Conservation (phyloP, 1,140 invertebrate genomes). For the Drosophila arawakana region DNA sequence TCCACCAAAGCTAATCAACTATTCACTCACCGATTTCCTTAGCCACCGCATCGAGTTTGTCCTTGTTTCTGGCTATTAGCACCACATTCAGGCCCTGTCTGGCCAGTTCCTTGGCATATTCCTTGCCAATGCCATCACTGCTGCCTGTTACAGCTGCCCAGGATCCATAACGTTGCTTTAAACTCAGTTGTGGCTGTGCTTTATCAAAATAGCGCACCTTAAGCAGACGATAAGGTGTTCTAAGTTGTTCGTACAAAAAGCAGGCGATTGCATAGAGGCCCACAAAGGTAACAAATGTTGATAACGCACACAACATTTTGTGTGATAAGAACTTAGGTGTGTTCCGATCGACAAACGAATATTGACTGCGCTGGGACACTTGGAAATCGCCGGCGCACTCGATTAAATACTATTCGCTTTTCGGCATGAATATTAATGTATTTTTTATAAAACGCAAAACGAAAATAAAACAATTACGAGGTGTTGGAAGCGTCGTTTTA, state of each 20-base stretch:
- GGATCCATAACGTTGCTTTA: slow-evolving; percentile 57
- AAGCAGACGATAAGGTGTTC: slow-evolving; percentile 49
- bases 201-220: slow-evolving; percentile 19
- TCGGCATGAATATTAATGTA: slow-evolving; percentile 53
- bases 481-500: slow-evolving; percentile 45
- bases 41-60: slow-evolving; percentile 90
- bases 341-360: slow-evolving; percentile 23
- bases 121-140: slow-evolving; percentile 97
- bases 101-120: slow-evolving; percentile 94
- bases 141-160: slow-evolving; percentile 92
- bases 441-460: slow-evolving; percentile 11
- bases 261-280: slow-evolving; percentile 53
- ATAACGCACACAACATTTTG: slow-evolving; percentile 42
- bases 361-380: slow-evolving; percentile 39
- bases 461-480: slow-evolving; percentile 42
- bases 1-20: too few species aligned
- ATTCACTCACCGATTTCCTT: slow-evolving; percentile 89
- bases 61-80: slow-evolving; percentile 91
- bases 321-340: slow-evolving; percentile 5
- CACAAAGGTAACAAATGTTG: slow-evolving; percentile 47
- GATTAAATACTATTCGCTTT: slow-evolving; percentile 26
- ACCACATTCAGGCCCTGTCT: slow-evolving; percentile 92
- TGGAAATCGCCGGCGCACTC: neutral
- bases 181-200: slow-evolving; percentile 1
- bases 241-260: slow-evolving; percentile 69